phyloP scores from a whole-genome alignment of 2,113 vertebrate genomes.

The Balaenoptera acutorostrata region DNA sequence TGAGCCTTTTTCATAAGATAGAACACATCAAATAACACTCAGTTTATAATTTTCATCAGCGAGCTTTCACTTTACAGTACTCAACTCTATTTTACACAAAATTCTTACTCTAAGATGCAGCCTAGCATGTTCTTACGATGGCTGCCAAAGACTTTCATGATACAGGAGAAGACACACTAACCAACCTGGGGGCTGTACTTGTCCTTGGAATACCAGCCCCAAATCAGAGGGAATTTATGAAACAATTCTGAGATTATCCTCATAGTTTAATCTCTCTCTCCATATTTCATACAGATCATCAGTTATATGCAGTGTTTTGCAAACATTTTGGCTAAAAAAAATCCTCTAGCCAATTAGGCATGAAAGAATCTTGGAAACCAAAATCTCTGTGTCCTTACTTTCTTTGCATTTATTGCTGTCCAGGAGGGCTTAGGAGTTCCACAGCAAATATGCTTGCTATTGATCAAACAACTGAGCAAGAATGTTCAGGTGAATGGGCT shows the following conservation, averaged over 20 bases:
- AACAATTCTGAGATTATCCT: neutral
- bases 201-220: neutral
- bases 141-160: neutral
- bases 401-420: neutral
- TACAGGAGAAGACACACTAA: neutral
- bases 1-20: neutral
- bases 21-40: neutral
- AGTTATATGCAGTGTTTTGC: neutral
- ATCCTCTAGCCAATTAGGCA: neutral
- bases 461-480: neutral
- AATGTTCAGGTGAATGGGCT: neutral
- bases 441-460: neutral
- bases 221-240: neutral
- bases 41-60: neutral
- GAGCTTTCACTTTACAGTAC: neutral
- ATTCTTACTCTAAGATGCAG: neutral
- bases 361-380: neutral
- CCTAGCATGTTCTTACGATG: neutral
- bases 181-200: neutral
- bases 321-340: neutral
- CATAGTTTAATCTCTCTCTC: neutral
- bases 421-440: neutral
- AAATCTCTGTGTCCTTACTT: neutral
- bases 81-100: too few species aligned
- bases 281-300: neutral